Base-by-base conservation (phyloP, 2,113 vertebrate species). In the Scomber colias region DNA sequence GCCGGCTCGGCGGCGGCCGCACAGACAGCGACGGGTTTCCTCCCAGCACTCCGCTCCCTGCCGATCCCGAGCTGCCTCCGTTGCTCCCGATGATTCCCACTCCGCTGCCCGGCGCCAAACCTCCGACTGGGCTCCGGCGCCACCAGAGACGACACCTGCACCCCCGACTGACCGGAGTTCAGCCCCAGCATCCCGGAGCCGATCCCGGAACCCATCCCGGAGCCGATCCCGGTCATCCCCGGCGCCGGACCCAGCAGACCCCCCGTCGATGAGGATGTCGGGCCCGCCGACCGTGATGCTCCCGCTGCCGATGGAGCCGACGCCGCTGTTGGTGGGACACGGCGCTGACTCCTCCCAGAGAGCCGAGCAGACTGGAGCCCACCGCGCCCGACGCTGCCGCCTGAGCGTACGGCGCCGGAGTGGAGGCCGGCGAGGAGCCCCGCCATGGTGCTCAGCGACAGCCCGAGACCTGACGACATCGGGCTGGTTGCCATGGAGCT, bases 321-420 rank as follows among this genome's bases (percentile, higher is more conserved):
- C 13, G 0, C 50, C 44, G 11, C 75, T 87, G 71, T 87, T 86
- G 63, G 77, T 75, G 0, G 0, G 86, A 5, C 1, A 87, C 70
- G 11, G 81, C 56, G 68, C 81, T 81, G 60, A 87, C 40, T 16
- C 86, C 70, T 4, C 91, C 90, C 4, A 89, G 24, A 2, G 87
- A 89, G 40, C 78, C 90, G 0, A 84, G 90, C 3, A 94, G 54
- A 19, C 87, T 82, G 0, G 82, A 86, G 62, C 84, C 82, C 2
- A 85, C 46, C 0, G 90, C 65, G 10, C 90, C 91, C 0, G 84
- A 66, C 5, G 96, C 95, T 3, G 96, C 96, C 0, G 96, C 96
- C 91, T 96, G 96, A 31, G 96, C 95, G 0, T 97, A 97, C 0
- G 96, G 96, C 0, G 96, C 94, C 0, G 95, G 93, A 35, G 95